A percentile compares a stretch with the other conserved stretches of the same genome.
Conservation (phyloP, 2,888 invertebrate genomes). For the Strigamia transsilvanica region DNA sequence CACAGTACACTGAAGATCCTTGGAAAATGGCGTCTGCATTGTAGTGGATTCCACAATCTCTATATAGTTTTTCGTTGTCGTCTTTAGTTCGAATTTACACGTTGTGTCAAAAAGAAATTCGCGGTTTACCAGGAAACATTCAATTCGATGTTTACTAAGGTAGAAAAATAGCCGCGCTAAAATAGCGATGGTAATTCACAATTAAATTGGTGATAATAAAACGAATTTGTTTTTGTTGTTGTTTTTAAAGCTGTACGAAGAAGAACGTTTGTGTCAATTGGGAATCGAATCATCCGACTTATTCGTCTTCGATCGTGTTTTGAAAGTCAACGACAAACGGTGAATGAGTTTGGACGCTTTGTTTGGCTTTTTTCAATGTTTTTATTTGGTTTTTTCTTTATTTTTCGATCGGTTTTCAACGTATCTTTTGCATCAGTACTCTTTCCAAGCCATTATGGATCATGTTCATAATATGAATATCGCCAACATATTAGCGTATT, state of each 20-base stretch:
- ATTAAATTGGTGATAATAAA: not conserved
- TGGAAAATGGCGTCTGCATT: slow-evolving; percentile 61
- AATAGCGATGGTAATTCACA: not conserved
- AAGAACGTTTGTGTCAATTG: slow-evolving; percentile 74
- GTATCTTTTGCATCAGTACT: slow-evolving; percentile 73
- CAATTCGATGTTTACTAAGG: slow-evolving; percentile 83
- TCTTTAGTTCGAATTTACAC: slow-evolving; percentile 62
- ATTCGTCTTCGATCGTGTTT: slow-evolving; percentile 74
- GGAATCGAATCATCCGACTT: slow-evolving; percentile 75
- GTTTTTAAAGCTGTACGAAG: slow-evolving; percentile 73
- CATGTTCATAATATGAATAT: slow-evolving; percentile 69
- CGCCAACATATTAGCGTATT: slow-evolving; percentile 65
- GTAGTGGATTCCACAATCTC: slow-evolving; percentile 65
- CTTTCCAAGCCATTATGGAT: slow-evolving; percentile 75
- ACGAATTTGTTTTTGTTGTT: not conserved
- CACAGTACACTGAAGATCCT: not conserved
- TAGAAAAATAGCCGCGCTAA: slow-evolving; percentile 64
- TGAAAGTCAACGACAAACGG: slow-evolving; percentile 75
- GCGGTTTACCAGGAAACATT: slow-evolving; percentile 75
- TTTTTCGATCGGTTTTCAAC: slow-evolving; percentile 58
- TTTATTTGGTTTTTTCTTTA: not conserved
- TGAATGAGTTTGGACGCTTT: slow-evolving; percentile 55
- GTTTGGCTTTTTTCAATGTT: too few relatives aligned
- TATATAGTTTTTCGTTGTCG: slow-evolving; percentile 64
- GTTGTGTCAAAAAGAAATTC: slow-evolving; percentile 70